Base-by-base conservation (phyloP, 1,140 invertebrate species). In the Eufriesea mexicana region DNA sequence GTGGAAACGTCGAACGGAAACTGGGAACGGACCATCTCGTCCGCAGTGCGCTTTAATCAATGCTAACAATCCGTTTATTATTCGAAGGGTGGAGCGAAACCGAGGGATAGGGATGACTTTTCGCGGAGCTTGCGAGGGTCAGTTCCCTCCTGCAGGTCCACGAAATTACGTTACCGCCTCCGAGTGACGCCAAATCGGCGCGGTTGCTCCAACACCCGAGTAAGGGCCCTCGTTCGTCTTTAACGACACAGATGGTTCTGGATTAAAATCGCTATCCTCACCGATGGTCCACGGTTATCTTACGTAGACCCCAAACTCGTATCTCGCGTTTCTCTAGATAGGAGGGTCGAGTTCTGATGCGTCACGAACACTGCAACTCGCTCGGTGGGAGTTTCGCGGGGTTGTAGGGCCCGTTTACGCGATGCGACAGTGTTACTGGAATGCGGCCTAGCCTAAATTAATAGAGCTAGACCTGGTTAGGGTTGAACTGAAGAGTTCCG, bases 31-130 rank as follows among this genome's bases (percentile, higher is more conserved):
- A 45, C 68, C 61, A 47, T 61, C 71, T 68, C 61, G 25, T 68
- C 57, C 57, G 71, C 62, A 80, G 87, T 76, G 82, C 85, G 80
- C 76, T 89, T 89, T 89, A 89, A 89, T 89, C 87, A 89, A 89
- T 87, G 83, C 83, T 89, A 89, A 89, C 88, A 86, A 89, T 89
- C 85, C 76, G 87, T 87, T 87, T 89, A 89, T 89, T 84, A 85
- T 79, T 73, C 77, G 79, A 72, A 84, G 87, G 87, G 87, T 85
- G 66, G 78, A n/a, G 12, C n/a, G 54, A 61, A 74, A 76, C 64
- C 59, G 54, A 70, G 62, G 84, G 79, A 70, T 59, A 72, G 55
- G 49, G 55, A 54, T 67, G 86, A 89, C 74, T 64, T 86, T 81
- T 84, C 78, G 68, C 28, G 47, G 25, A 70, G 62, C 64, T 88